Conservation (phyloP, 2,888 invertebrate genomes). For the Drosophila mimica region DNA sequence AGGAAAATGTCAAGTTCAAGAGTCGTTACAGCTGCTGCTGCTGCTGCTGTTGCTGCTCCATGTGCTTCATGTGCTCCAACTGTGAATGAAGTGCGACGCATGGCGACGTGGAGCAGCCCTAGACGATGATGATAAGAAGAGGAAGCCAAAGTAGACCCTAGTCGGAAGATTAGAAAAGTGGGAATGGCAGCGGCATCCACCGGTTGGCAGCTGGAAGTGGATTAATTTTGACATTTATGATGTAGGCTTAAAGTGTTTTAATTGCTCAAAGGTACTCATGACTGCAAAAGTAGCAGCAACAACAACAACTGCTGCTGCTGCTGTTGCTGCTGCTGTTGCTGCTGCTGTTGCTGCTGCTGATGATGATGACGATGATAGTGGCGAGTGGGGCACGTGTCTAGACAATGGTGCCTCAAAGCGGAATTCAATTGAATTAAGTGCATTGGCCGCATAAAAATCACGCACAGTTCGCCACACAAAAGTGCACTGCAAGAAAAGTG, state of each 20-base stretch:
- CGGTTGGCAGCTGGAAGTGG: conserved; percentile 67
- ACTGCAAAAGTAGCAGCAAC: conserved; percentile 4
- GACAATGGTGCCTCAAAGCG: conserved; percentile 40
- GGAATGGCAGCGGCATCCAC: conserved; percentile 21
- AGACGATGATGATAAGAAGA: conserved; percentile 13
- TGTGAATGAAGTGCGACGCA: conserved; percentile 41
- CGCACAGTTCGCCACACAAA: conserved; percentile 46
- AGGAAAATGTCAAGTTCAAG: conserved; percentile 80
- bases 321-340: too few species aligned
- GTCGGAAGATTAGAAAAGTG: conserved; percentile 29
- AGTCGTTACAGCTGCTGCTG: conserved; percentile 69
- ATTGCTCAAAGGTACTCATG: conserved; percentile 63
- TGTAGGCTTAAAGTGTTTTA: conserved; percentile 70
- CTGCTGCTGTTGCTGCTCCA: conserved; percentile 35
- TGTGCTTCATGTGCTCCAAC: conserved; percentile 25
- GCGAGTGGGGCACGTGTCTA: conserved; percentile 51
- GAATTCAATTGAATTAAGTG: conserved; percentile 61
- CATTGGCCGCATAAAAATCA: conserved; percentile 68
- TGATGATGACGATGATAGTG: conserved; percentile 14
- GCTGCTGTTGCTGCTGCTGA: rapidly evolving
- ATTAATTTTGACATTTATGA: conserved; percentile 80
- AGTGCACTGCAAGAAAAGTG: conserved; percentile 26
- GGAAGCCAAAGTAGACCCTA: conserved; percentile 10
- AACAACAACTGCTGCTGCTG: conserved; percentile 7
- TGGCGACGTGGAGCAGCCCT: conserved; percentile 17